These are phyloP conservation scores for Pogonus chalceus DNA, from an alignment of 1,140 invertebrate species.

Conservation along the genomic window DNA sequence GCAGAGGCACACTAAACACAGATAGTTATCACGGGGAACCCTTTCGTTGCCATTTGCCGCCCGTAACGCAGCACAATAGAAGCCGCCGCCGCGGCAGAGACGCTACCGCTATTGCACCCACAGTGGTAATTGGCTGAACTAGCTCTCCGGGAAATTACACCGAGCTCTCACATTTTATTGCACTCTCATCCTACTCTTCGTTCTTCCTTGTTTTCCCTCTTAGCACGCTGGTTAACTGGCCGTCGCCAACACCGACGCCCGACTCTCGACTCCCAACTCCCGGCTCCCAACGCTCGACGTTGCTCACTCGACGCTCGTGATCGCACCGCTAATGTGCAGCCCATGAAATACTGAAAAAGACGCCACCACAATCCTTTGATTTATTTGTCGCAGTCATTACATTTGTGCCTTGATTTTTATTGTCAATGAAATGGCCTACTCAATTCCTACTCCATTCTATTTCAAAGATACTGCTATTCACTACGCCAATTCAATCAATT, in stretches of 20 bases:
- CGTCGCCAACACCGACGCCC: neutral
- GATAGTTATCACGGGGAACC: neutral
- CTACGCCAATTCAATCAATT: too few relatives aligned
- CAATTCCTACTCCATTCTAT: too few relatives aligned
- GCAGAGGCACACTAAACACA: too few relatives aligned
- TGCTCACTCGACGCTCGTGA: too few relatives aligned
- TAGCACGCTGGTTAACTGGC: neutral
- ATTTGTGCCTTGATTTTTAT: neutral
- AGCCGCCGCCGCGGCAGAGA: too few relatives aligned
- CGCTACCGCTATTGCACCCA: neutral
- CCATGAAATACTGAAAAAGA: neutral
- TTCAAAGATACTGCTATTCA: too few relatives aligned
- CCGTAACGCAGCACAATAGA: neutral
- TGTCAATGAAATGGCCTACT: neutral
- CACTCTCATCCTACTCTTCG: neutral
- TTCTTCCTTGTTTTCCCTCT: too few relatives aligned
- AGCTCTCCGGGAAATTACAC: neutral
- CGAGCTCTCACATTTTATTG: neutral
- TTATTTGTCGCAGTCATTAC: neutral
- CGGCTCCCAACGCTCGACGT: neutral
- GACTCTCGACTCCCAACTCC: neutral
- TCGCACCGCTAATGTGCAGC: too few relatives aligned
- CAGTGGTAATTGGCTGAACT: neutral
- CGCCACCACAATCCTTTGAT: neutral
- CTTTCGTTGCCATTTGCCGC: neutral